Base-by-base conservation (phyloP, 2,113 vertebrate genomes). In the Dolichallabes microphthalmus region DNA sequence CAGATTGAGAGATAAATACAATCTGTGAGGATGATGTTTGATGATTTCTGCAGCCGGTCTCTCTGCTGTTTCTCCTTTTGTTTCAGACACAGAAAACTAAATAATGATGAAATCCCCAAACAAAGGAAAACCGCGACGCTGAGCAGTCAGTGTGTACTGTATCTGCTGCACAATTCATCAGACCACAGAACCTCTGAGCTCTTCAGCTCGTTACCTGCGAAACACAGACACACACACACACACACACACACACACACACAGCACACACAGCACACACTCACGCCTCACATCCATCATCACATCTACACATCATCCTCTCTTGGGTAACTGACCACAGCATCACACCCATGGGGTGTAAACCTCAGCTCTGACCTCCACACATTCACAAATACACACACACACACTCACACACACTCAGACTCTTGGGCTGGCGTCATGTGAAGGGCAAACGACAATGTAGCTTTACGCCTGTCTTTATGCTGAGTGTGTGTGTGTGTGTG, bases 211-310 rank as follows among this genome's bases (percentile, higher is more conserved):
- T 91, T 86, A 88, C 86, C 81, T 71, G 69, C 9, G 50, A 79
- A 92, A 88, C 84, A 85, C n/a, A 90, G 89, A 80, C 25, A 25
- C 58, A 52, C 45, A 45, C 45, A 45, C 45, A 45, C 45, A 45
- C 45, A 45, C 45, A 45, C 45, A 45, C 45, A 45, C 39, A 39
- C 39, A 39, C 39, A 39, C 39, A 39, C 39, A 39, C 39, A 39
- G n/a, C 35, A 35, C 35, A 35, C 35, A 35, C 35, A 35, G 85
- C n/a, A 90, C 89, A 80, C 22, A 19, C 50, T 27, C 50, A 32
- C 35, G 39, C 82, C 90, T 74, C 90, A 91, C 91, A 90, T 93
- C 92, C 92, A 91, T 95, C 93, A 93, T 63, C 61, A 78, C 17
- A 81, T 92, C 91, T 89, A 89, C 87, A 92, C 93, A 89, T 9